Percentiles rank a stretch among this genome's conserved stretches.
These are phyloP conservation scores for Sebastes trivittatus DNA, from an alignment of 2,797 vertebrate genomes.

Conservation along the genomic window DNA sequence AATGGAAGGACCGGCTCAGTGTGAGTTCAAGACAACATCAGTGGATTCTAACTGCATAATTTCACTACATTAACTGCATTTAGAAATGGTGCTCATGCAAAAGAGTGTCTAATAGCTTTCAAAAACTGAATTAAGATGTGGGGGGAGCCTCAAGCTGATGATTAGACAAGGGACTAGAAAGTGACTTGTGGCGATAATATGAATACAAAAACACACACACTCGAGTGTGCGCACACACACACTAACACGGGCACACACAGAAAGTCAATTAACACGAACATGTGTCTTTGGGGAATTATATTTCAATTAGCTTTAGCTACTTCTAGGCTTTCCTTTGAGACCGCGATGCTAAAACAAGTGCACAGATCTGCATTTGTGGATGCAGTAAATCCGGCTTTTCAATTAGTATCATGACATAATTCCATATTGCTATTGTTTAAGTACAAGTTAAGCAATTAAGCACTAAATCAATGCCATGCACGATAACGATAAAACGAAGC, in stretches of 20 bases:
- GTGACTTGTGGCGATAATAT: conserved; percentile 63
- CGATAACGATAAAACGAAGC: conserved; percentile 4
- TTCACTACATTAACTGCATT: conserved; percentile 37
- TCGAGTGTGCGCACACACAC: conserved; percentile 2
- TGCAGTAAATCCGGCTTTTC: conserved; percentile 71
- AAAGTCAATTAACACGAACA: conserved; percentile 79
- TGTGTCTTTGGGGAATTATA: conserved; percentile 78
- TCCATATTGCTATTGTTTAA: conserved; percentile 59
- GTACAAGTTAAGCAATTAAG: conserved; percentile 62
- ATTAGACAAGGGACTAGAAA: conserved; percentile 73
- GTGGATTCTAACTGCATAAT: conserved; percentile 29
- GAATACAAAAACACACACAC: conserved; percentile 48
- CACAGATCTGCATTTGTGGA: conserved; percentile 62
- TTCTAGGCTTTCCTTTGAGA: conserved; percentile 70
- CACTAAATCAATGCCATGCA: conserved; percentile 35
- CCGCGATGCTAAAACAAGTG: conserved; percentile 63
- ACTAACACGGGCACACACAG: conserved; percentile 46
- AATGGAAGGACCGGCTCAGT: neutral
- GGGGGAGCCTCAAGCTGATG: conserved; percentile 57
- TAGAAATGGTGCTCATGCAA: conserved; percentile 42
- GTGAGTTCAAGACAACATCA: conserved; percentile 23
- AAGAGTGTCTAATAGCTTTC: conserved; percentile 60
- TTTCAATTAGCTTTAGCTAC: conserved; percentile 81
- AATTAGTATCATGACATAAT: conserved; percentile 68
- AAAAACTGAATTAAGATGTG: conserved; percentile 69